Conservation (phyloP, 1,140 invertebrate genomes). For the Trichonephila clavata region DNA sequence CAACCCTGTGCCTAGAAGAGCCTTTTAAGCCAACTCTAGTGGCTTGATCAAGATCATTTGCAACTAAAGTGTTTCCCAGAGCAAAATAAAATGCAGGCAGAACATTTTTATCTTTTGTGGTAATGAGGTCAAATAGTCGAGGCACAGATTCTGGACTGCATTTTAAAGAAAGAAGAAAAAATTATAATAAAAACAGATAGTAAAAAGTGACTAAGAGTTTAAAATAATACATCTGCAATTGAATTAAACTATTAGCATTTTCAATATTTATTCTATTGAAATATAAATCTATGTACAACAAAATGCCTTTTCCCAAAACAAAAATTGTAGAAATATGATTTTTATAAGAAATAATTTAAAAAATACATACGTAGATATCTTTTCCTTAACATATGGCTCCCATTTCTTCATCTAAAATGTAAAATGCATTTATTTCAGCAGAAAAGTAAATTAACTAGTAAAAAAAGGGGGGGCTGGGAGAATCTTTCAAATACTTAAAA, state of each 20-base stretch:
- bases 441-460: not conserved
- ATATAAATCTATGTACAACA: no score
- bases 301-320: no score
- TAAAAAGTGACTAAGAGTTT: no score
- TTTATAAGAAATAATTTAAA: not conserved
- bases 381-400: slow-evolving; percentile 56
- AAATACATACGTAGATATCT: slow-evolving; percentile 67
- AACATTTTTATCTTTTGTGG: slow-evolving; percentile 89
- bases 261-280: no score
- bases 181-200: no score
- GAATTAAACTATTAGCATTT: no score
- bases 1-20: slow-evolving; percentile 89
- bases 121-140: slow-evolving; percentile 94
- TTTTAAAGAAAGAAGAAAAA: not conserved
- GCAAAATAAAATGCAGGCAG: slow-evolving; percentile 95
- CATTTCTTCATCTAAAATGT: slow-evolving; percentile 74
- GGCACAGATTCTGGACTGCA: slow-evolving; percentile 89
- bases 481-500: not conserved
- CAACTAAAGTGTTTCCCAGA: slow-evolving; percentile 93
- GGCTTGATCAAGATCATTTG: slow-evolving; percentile 93
- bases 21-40: slow-evolving; percentile 92
- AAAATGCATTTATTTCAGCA: not conserved
- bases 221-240: not conserved
- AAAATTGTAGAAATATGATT: no score
- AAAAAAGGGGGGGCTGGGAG: not conserved